phyloP scores from a whole-genome alignment of 92 coral and sea anemone genomes.

The Bergia sp. region DNA sequence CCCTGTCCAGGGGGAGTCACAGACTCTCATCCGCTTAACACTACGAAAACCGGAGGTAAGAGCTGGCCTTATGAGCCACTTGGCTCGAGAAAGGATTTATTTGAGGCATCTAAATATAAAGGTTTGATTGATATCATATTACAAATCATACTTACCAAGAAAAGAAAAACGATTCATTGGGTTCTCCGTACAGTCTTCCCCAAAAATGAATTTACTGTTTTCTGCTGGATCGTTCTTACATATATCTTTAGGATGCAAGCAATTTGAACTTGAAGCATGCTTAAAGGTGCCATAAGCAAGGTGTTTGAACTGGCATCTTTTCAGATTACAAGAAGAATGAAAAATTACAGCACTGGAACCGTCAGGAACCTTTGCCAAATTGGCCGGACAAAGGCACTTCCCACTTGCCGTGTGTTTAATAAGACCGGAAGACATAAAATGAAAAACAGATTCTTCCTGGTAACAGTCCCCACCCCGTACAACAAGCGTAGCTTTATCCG shows the following conservation, averaged over 20 bases:
- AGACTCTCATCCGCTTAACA: too few relatives aligned
- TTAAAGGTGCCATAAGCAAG: not conserved
- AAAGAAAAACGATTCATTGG: too few relatives aligned
- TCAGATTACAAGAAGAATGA: not conserved
- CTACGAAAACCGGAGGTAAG: too few relatives aligned
- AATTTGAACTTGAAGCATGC: not conserved
- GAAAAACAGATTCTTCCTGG: constrained; percentile 9
- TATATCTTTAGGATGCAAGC: not conserved
- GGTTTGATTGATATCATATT: too few relatives aligned
- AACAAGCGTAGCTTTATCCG: constrained; percentile 4
- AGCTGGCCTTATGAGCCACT: too few relatives aligned
- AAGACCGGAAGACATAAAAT: constrained; percentile 23
- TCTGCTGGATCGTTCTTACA: not conserved
- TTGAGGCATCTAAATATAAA: too few relatives aligned
- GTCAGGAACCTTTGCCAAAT: not conserved
- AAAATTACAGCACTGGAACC: not conserved
- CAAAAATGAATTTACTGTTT: not conserved
- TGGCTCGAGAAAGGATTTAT: too few relatives aligned
- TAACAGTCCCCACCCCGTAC: constrained; percentile 33
- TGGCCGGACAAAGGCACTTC: constrained; percentile 11
- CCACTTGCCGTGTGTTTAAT: constrained; percentile 31
- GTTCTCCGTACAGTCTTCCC: not conserved
- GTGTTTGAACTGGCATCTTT: not conserved
- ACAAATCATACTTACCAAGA: too few relatives aligned
- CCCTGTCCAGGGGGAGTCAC: too few relatives aligned